Percentiles rank a stretch among this genome's conserved stretches.
phyloP scores from a whole-genome alignment of 1,140 invertebrate genomes.

The Leptopilina clavipes region DNA sequence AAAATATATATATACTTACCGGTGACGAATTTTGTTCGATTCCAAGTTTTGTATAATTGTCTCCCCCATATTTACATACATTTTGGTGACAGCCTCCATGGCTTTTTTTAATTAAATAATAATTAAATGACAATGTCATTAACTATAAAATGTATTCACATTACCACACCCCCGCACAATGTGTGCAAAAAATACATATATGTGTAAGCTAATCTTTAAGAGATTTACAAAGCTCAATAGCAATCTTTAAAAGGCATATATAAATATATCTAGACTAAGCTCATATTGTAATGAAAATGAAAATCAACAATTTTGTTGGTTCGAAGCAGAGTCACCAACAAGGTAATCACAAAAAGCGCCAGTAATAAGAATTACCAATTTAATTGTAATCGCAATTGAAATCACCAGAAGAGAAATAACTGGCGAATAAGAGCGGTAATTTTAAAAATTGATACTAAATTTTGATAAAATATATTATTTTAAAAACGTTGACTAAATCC shows the following conservation, averaged over 20 bases:
- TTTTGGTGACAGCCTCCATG: conserved; percentile 46
- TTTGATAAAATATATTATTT: too few species aligned
- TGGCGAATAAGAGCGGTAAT: too few species aligned
- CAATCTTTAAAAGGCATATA: not conserved
- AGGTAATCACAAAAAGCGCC: not conserved
- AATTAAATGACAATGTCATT: not conserved
- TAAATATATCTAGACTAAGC: not conserved
- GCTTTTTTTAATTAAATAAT: conserved; percentile 9
- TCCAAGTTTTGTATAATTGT: conserved; percentile 45
- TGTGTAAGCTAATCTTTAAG: not conserved
- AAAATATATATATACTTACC: conserved; percentile 41
- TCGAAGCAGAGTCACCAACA: not conserved
- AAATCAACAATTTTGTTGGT: conserved; percentile 12
- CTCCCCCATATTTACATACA: conserved; percentile 43
- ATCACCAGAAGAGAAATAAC: too few species aligned
- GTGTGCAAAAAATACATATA: not conserved
- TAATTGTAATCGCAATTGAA: too few species aligned
- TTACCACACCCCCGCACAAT: not conserved
- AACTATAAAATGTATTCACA: not conserved
- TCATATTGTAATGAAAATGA: not conserved
- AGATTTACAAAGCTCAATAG: not conserved
- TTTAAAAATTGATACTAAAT: too few species aligned
- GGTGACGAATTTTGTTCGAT: conserved; percentile 45
- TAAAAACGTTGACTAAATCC: too few species aligned
- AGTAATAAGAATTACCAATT: too few species aligned